These are phyloP conservation scores for Adelphocoris suturalis DNA, from an alignment of 2,888 invertebrate genomes.

Conservation along the genomic window DNA sequence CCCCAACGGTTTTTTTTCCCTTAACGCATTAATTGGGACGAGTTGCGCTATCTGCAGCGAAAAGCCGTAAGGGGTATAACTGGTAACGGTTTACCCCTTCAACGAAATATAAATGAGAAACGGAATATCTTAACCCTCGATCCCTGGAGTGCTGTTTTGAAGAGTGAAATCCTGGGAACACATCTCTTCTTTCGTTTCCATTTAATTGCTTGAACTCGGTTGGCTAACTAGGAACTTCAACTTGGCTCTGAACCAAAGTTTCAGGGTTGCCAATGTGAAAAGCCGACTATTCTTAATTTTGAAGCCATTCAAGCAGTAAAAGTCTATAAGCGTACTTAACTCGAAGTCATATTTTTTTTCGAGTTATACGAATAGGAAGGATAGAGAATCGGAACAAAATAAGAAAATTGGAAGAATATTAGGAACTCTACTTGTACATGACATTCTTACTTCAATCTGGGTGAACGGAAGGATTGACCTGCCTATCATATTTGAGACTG, in stretches of 20 bases:
- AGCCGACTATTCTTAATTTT: no score
- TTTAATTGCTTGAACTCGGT: background rate
- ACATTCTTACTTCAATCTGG: no score
- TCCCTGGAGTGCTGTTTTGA: conserved; percentile 41
- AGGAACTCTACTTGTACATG: no score
- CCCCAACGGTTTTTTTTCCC: background rate
- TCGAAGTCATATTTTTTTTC: no score
- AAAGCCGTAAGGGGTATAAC: conserved; percentile 22
- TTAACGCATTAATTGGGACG: conserved; percentile 57
- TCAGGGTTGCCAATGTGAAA: background rate
- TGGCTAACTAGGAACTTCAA: background rate
- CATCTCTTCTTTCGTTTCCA: conserved; percentile 7
- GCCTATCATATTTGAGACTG: no score
- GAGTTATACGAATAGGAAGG: no score
- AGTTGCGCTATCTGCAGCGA: conserved; percentile 53
- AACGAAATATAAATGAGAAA: background rate
- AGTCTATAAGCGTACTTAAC: no score
- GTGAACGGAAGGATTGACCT: no score
- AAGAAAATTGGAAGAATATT: no score
- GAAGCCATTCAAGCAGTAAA: no score
- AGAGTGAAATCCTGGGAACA: background rate
- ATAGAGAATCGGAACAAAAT: no score
- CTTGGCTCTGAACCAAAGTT: background rate
- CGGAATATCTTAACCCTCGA: conserved; percentile 53
- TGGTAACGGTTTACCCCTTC: conserved; percentile 11